A percentile compares a stretch with the other conserved stretches of the same genome.
phyloP scores from a whole-genome alignment of 2,888 invertebrate species.

The Bimastos eiseni region DNA sequence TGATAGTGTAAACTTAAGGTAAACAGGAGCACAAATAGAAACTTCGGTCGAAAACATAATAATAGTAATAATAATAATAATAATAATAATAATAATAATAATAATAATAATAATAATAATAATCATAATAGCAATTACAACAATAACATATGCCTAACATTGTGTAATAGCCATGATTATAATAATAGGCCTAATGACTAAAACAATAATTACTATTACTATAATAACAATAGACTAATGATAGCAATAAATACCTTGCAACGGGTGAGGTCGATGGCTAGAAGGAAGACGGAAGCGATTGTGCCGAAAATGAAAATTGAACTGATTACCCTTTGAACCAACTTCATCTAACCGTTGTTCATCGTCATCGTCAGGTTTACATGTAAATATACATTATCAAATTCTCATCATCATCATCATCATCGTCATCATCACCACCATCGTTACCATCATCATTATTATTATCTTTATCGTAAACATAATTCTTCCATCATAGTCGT shows the following conservation, averaged over 20 bases:
- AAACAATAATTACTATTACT: background rate
- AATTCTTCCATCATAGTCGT: too few relatives aligned
- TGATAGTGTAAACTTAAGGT: too few relatives aligned
- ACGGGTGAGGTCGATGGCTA: background rate
- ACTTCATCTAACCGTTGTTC: background rate
- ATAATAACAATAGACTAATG: conserved; percentile 14
- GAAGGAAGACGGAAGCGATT: background rate
- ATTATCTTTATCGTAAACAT: background rate
- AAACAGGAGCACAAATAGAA: background rate
- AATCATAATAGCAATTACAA: conserved; percentile 15
- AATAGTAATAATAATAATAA: background rate
- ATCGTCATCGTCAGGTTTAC: background rate
- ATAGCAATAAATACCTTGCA: background rate
- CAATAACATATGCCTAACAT: too few relatives aligned
- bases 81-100: conserved; percentile 14
- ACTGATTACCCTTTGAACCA: background rate
- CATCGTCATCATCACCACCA: conserved; percentile 39
- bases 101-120: conserved; percentile 23
- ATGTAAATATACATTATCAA: conserved; percentile 29
- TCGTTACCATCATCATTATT: background rate
- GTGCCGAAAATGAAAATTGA: background rate
- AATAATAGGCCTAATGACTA: background rate
- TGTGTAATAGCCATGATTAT: background rate
- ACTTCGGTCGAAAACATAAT: background rate
- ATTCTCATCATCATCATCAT: conserved; percentile 61